A percentile compares a stretch with the other conserved stretches of the same genome.
phyloP scores from a whole-genome alignment of 2,888 invertebrate species.

The Stenotaenia linearis region DNA sequence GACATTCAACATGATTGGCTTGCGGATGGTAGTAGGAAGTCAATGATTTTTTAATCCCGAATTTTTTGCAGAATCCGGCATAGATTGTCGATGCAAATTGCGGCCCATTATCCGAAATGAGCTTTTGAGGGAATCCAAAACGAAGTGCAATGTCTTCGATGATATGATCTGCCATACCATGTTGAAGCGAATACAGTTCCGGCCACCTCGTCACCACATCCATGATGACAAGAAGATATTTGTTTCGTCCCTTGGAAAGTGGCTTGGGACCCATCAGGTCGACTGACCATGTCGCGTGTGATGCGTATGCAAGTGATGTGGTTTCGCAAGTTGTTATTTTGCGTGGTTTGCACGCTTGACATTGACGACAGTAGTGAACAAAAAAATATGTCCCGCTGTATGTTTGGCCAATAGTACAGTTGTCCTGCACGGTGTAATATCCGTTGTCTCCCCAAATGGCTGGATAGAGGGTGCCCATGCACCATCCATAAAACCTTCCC shows the following conservation, averaged over 20 bases:
- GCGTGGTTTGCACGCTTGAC: not conserved
- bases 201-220: not conserved
- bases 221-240: not conserved
- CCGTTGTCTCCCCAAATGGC: not conserved
- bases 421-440: not conserved
- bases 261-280: not conserved
- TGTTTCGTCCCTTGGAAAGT: not conserved
- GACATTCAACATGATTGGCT: not conserved
- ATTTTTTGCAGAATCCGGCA: not conserved
- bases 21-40: too few relatives aligned
- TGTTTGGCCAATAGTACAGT: not conserved
- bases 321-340: not conserved
- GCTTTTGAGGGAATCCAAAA: not conserved
- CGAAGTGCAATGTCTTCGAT: not conserved
- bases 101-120: too few relatives aligned
- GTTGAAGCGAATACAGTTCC: not conserved
- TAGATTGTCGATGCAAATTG: too few relatives aligned
- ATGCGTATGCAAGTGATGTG: not conserved
- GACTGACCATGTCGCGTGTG: not conserved
- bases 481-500: too few relatives aligned
- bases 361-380: not conserved
- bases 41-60: too few relatives aligned
- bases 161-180: not conserved
- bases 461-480: not conserved
- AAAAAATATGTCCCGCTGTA: not conserved